Conservation (phyloP, 1,140 invertebrate genomes). For the Sycobia sp. region DNA sequence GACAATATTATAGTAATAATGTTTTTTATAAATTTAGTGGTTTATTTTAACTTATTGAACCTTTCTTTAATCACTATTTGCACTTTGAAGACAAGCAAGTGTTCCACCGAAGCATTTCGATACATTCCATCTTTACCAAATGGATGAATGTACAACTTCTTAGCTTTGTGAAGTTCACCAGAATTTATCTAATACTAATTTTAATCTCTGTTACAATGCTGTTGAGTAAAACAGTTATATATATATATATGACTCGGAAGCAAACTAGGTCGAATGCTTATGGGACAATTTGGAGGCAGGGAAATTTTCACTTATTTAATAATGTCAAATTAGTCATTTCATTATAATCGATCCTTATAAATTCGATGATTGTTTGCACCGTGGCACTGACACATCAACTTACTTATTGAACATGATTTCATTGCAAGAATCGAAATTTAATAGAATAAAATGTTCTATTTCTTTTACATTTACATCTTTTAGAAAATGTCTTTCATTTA, state of each 20-base stretch:
- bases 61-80: conserved; percentile 35
- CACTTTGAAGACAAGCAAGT: conserved; percentile 41
- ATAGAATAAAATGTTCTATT: conserved; percentile 9
- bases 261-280: conserved; percentile 55
- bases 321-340: conserved; percentile 50
- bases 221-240: conserved; percentile 24
- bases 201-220: conserved; percentile 33
- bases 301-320: conserved; percentile 45
- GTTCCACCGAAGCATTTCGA: conserved; percentile 56
- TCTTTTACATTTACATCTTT: not conserved
- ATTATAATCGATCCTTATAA: conserved; percentile 56
- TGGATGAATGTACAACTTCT: conserved; percentile 34
- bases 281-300: conserved; percentile 47
- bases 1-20: not conserved
- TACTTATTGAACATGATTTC: conserved; percentile 35
- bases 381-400: conserved; percentile 59
- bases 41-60: too few relatives aligned
- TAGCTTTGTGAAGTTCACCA: conserved; percentile 34
- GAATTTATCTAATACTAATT: conserved; percentile 34
- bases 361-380: conserved; percentile 63
- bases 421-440: conserved; percentile 14
- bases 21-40: conserved; percentile 14
- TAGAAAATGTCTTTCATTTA: not conserved
- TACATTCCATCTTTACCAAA: conserved; percentile 42
- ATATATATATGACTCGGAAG: conserved; percentile 42